Evolutionary conservation across 2,797 vertebrate species (phyloP).

Genomic region (Odontamblyopus rebecca): DNA sequence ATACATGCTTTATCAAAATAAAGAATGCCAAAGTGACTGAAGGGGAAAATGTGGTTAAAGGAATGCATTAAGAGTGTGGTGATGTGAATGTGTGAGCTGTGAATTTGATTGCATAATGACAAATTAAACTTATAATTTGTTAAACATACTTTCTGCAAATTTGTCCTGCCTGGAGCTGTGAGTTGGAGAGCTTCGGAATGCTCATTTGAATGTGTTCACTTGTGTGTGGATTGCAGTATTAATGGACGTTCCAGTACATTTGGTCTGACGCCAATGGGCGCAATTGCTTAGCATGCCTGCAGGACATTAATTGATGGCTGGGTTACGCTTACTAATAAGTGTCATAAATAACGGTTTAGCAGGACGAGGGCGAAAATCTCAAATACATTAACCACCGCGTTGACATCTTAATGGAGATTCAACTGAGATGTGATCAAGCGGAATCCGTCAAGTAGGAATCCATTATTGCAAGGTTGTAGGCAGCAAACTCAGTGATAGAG

Average conservation of each 20-base stretch:
- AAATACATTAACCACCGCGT: conserved; percentile 74
- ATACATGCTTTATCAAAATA: background rate
- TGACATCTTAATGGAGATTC: conserved; percentile 84
- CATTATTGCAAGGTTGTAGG: conserved; percentile 60
- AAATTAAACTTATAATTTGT: background rate
- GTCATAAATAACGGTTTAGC: conserved; percentile 84
- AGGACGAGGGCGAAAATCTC: conserved; percentile 70
- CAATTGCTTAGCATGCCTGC: conserved; percentile 75
- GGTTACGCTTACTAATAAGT: conserved; percentile 81
- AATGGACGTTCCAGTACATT: conserved; percentile 80
- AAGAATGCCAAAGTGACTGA: background rate
- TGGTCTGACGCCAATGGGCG: conserved; percentile 72
- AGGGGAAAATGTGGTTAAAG: background rate
- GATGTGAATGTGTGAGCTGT: background rate
- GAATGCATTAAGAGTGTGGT: background rate
- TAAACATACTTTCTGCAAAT: conserved; percentile 6
- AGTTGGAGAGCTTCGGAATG: conserved; percentile 43
- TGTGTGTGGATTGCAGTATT: conserved; percentile 70
- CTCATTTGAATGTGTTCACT: conserved; percentile 65
- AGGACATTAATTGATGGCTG: conserved; percentile 82
- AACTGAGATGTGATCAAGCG: conserved; percentile 76
- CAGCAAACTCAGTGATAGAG: conserved; percentile 43
- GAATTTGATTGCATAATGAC: background rate
- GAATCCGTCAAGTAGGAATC: conserved; percentile 70
- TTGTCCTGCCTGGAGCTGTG: conserved; percentile 35